Evolutionary conservation across 2,797 vertebrate genomes (phyloP).

Genomic region (Adelosebastes latens): DNA sequence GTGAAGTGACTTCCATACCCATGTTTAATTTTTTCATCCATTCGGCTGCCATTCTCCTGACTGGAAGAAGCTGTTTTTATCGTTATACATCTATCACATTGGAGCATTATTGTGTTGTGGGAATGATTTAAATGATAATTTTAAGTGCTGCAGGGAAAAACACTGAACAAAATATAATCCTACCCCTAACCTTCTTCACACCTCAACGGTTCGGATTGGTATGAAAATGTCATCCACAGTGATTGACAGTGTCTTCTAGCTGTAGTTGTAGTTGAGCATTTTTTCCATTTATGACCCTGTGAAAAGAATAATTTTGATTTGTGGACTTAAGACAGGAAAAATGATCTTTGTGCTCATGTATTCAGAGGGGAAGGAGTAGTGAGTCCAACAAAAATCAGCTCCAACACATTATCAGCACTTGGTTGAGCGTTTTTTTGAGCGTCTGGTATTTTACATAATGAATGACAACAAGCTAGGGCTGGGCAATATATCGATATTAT

Average conservation of each 20-base stretch:
- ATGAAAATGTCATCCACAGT: conserved; percentile 11
- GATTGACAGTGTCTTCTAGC: neutral
- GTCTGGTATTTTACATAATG: neutral
- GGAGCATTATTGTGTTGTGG: neutral
- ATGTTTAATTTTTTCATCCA: neutral
- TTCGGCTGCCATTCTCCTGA: neutral
- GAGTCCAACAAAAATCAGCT: neutral
- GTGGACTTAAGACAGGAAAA: neutral
- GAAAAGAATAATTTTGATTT: neutral
- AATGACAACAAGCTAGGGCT: too few species aligned
- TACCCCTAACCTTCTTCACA: neutral
- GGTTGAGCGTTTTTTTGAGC: neutral
- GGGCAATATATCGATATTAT: too few species aligned
- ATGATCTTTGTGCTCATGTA: neutral
- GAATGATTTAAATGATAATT: neutral
- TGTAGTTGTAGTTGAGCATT: neutral
- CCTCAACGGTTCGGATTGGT: neutral
- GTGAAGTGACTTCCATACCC: neutral
- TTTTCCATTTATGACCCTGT: neutral
- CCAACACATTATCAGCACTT: neutral
- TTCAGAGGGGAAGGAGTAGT: neutral
- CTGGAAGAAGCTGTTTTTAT: neutral
- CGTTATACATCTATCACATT: neutral
- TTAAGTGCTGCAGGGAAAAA: neutral
- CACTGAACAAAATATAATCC: neutral